Evolutionary conservation across 2,888 invertebrate species (phyloP), one percentile per base, ranked within the genome.

Genomic region (Biston betularia): DNA sequence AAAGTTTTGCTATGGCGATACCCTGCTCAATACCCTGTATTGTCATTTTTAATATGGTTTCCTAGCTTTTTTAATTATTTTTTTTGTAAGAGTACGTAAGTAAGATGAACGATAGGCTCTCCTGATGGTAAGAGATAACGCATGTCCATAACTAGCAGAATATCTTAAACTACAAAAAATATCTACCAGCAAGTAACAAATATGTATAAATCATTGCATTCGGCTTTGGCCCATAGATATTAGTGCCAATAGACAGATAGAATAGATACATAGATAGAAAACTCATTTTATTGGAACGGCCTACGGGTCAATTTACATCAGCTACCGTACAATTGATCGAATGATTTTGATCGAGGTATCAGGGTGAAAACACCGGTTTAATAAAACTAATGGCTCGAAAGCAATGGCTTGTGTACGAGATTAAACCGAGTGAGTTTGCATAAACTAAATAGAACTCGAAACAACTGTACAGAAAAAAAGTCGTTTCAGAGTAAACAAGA

Each of bases 381-480:
- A 74, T 74, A 72, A 68, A 72, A 70, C 68, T 74, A 74, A 74
- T 74, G 69, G 70, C 60, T 71, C 58, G 55, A 42, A 56, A 53
- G 58, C 62, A 65, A 65, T 52, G 54, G 65, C 59, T 68, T 66
- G 59, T 66, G 62, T 63, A 65, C 54, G 34, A 64, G 54, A 73
- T 71, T 71, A 71, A 10, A 60, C 50, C 12, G 55, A 65, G 48
- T 72, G 69, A 64, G 65, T 65, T 45, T 60, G 64, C 65, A 52
- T 60, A 64, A 65, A 60, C 45, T 53, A 53, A 56, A 57, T 44
- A 45, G 44, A 40, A 54, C 53, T 63, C 0, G 6, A 15, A 9
- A 34, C 40, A 46, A 46, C 38, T 46, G 46, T 40, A 46, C 12
- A n/a, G 33, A 45, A 52, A 5, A 24, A 5, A 0, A n/a, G n/a